Base-by-base conservation (phyloP, 2,888 invertebrate species). In the Pseudococcus longispinus region DNA sequence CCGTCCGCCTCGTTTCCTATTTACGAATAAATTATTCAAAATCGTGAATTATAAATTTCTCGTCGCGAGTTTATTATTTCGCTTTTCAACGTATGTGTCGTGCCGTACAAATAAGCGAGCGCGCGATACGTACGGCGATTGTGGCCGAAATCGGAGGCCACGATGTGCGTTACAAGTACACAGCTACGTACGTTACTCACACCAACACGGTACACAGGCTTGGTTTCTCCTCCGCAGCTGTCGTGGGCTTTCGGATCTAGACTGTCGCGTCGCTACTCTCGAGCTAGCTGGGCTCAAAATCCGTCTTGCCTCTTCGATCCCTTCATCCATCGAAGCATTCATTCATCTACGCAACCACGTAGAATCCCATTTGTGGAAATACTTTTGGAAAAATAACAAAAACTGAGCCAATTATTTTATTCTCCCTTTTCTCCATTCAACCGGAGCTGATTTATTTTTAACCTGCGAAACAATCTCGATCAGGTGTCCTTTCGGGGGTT, bases 11-110 rank as follows among this genome's bases (percentile, higher is more conserved):
- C 32, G 44, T 26, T 51, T 51, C 77, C 85, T 55, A 42, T 65
- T 80, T 74, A 44, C 51, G 51, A 86, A 80, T 86, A 86, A 77
- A 86, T 86, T 86, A 86, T 86, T 77, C 86, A 46, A 77, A 77
- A 86, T 80, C 86, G 86, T 86, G 86, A 86, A 86, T 86, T 86
- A 86, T 86, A 86, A 86, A 86, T 86, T 86, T 86, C 77, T 44
- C 80, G 29, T 77, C 51, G 37, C 74, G 32, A 80, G 77, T 86
- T 86, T 80, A 86, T 80, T 77, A 51, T 55, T 51, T 77, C 46
- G 42, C 77, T 55, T 86, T 86, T 80, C 77, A 80, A 80, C 77
- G 77, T 29, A 80, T 80, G 77, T 80, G 77, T 80, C 77, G 42
- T 80, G 77, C 77, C 23, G 29, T 42, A 80, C 77, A 80, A 80